A percentile compares a stretch with the other conserved stretches of the same genome.
phyloP scores from a whole-genome alignment of 2,113 vertebrate species.

The Australoheros scitulus region DNA sequence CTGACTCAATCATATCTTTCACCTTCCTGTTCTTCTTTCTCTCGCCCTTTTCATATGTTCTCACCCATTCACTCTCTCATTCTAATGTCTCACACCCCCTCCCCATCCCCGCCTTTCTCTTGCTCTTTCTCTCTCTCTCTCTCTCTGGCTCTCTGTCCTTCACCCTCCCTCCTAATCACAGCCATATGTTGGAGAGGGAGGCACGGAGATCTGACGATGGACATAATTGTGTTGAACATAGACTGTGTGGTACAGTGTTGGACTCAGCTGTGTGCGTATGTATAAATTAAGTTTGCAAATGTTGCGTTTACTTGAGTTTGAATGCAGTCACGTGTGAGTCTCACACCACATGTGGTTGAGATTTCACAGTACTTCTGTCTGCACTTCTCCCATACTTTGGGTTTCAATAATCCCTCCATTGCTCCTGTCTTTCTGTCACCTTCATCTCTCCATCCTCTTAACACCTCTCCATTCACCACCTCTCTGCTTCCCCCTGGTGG shows the following conservation, averaged over 20 bases:
- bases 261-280: constrained; percentile 34
- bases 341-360: constrained; percentile 39
- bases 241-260: constrained; percentile 40
- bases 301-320: constrained; percentile 44
- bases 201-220: constrained; percentile 74
- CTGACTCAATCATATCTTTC: constrained; percentile 29
- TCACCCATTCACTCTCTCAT: constrained; percentile 40
- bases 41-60: constrained; percentile 42
- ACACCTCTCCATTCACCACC: constrained; percentile 67
- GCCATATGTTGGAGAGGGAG: constrained; percentile 85
- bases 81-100: constrained; percentile 38
- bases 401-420: constrained; percentile 59
- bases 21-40: constrained; percentile 31
- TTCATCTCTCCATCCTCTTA: constrained; percentile 71
- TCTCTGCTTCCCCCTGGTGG: constrained; percentile 78
- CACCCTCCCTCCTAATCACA: constrained; percentile 81
- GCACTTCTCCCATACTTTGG: constrained; percentile 36
- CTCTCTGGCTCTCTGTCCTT: constrained; percentile 47
- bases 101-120: background rate
- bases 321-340: constrained; percentile 35
- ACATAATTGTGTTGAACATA: constrained; percentile 73
- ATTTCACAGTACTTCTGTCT: constrained; percentile 33
- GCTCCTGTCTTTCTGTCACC: constrained; percentile 69
- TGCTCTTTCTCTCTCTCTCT: constrained; percentile 18
- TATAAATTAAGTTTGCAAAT: constrained; percentile 23